These are phyloP conservation scores for Tenthredo mesomela DNA, from an alignment of 2,888 invertebrate species.

Conservation along the genomic window DNA sequence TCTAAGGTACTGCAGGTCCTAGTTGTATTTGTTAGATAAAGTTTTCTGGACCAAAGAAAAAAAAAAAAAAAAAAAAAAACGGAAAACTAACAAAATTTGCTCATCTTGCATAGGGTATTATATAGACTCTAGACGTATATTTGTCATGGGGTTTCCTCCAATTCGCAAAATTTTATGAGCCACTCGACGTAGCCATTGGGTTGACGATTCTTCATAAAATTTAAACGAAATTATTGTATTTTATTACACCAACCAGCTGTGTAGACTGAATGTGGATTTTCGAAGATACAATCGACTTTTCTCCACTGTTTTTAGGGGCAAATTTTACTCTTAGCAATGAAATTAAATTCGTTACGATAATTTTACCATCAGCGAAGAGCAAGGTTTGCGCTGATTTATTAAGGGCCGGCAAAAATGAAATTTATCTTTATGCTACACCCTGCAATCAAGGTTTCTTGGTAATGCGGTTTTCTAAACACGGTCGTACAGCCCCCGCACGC, in stretches of 20 bases:
- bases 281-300: neutral
- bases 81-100: neutral
- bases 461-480: constrained; percentile 35
- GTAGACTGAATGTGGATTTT: neutral
- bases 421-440: constrained; percentile 11
- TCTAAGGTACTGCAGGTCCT: neutral
- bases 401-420: neutral
- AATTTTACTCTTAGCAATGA: neutral
- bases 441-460: constrained; percentile 22
- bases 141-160: neutral
- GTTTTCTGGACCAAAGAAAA: neutral
- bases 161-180: neutral
- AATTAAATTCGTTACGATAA: neutral
- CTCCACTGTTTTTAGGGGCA: neutral
- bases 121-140: neutral
- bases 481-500: neutral
- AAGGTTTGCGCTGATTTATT: constrained; percentile 32
- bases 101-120: neutral
- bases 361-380: neutral
- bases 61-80: neutral
- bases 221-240: neutral
- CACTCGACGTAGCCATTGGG: neutral
- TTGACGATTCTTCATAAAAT: neutral
- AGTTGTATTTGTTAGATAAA: neutral
- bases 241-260: neutral